Evolutionary conservation across 2,888 invertebrate species (phyloP), one percentile per base, ranked within the genome.

Genomic region (Actias luna): DNA sequence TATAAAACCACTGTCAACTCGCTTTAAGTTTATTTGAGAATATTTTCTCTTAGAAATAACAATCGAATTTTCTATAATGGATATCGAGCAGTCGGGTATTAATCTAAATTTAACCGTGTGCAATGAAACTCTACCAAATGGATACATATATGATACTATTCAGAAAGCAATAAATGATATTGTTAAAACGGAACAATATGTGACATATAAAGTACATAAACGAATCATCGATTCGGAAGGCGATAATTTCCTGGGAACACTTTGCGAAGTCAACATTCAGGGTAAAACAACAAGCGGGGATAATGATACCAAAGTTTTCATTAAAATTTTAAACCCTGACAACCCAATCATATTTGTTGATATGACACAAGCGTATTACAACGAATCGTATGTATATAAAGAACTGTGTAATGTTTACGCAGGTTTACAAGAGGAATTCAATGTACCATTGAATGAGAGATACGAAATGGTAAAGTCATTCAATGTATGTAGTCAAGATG

Each of bases 281-380:
- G 84, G 80, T 0, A 60, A 67, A 68, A 78, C 78, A 0, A 55
- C 57, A 7, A 52, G 67, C 4, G 76, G 68, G 0, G 60, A 65
- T 0, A 80, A 79, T 64, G 76, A 78, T 66, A 74, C 70, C 0
- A 69, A 82, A 61, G 63, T 85, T 10, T 84, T 85, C 42, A 63
- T 84, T 14, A 85, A 85, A 65, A 72, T 76, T 18, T 71, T 71
- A 5, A 63, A 75, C 1, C 61, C 70, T 5, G 65, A 64, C 7
- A 69, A 71, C 18, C 59, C 69, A 58, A 46, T 75, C 5, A 64
- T 69, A 0, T 52, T 75, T n/a, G 0, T 78, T 14, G 65, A 73
- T 25, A 25, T 82, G 3, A 52, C 66, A 1, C 70, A 71, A 7
- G 69, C 70, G 5, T 83, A 80, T 61, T 61, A 57, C 55, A 74